Conservation (phyloP, 2,888 invertebrate genomes). For the Latrodectus elegans region DNA sequence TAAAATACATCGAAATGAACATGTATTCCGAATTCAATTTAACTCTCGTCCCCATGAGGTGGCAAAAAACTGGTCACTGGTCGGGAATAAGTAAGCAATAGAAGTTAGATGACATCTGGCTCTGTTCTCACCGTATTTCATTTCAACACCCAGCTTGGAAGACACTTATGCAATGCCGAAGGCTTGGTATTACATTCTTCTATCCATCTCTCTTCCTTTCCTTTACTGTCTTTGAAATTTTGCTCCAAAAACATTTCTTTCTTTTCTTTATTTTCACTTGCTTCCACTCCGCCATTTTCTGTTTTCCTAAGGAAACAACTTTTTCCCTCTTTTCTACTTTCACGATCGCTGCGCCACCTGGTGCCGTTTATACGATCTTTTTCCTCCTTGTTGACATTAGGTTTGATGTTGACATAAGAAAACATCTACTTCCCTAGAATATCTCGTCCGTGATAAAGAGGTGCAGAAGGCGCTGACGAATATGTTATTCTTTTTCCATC, state of each 20-base stretch:
- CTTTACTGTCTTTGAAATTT: constrained; percentile 57
- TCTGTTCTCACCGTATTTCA: constrained; percentile 49
- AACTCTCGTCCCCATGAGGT: constrained; percentile 1
- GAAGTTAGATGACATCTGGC: constrained; percentile 56
- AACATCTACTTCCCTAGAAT: constrained; percentile 46
- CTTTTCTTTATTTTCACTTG: constrained; percentile 22
- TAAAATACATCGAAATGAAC: too few relatives aligned
- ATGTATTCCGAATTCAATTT: constrained; percentile 22
- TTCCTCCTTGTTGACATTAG: constrained; percentile 50
- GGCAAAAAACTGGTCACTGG: constrained; percentile 35
- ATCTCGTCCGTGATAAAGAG: constrained; percentile 20
- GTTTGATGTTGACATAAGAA: constrained; percentile 63
- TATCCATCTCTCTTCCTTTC: constrained; percentile 42
- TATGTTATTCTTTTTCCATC: background rate
- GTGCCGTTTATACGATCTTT: constrained; percentile 42
- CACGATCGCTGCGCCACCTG: constrained; percentile 45
- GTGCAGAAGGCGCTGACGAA: background rate
- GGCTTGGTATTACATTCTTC: constrained; percentile 57
- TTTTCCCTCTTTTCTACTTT: constrained; percentile 39
- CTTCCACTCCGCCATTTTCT: constrained; percentile 17
- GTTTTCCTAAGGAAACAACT: constrained; percentile 51
- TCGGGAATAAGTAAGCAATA: constrained; percentile 42
- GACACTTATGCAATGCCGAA: constrained; percentile 47
- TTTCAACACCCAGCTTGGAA: constrained; percentile 46
- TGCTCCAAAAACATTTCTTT: constrained; percentile 52